Percentiles rank a stretch among this genome's conserved stretches.
phyloP scores from a whole-genome alignment of 2,797 vertebrate species.

The Bucorvus abyssinicus region DNA sequence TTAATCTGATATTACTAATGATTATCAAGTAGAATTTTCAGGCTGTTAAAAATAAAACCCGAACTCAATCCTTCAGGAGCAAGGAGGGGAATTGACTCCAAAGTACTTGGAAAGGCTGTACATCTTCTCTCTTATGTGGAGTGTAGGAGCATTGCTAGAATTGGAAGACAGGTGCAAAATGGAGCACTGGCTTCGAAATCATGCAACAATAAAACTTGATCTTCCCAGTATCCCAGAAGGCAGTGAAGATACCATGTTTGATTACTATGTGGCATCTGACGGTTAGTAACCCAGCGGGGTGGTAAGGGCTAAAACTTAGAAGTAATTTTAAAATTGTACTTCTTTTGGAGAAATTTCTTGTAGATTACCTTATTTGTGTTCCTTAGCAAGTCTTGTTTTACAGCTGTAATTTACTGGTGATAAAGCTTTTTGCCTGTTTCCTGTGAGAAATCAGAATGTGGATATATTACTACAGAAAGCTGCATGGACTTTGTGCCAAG shows the following conservation, averaged over 20 bases:
- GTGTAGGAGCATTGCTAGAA: slow-evolving; percentile 89
- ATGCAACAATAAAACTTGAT: slow-evolving; percentile 75
- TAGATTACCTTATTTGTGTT: not conserved
- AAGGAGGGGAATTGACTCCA: slow-evolving; percentile 79
- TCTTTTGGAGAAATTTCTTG: not conserved
- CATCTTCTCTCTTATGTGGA: slow-evolving; percentile 94
- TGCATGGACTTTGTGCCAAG: not conserved
- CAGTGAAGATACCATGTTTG: slow-evolving; percentile 86
- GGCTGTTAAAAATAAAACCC: not conserved
- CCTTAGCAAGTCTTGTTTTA: not conserved
- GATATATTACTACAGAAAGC: not conserved
- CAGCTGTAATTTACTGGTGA: not conserved
- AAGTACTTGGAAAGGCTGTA: slow-evolving; percentile 88
- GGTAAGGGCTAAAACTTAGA: not conserved
- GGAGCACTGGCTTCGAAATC: slow-evolving; percentile 87
- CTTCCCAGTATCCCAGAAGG: slow-evolving; percentile 79
- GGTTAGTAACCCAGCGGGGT: slow-evolving; percentile 76
- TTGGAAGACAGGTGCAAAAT: slow-evolving; percentile 84
- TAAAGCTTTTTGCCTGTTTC: not conserved
- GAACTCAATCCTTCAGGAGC: slow-evolving; percentile 78
- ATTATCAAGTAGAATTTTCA: not conserved
- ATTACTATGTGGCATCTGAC: slow-evolving; percentile 85
- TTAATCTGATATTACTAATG: not conserved
- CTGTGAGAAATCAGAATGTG: not conserved
- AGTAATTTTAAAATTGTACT: not conserved